Base-by-base conservation (phyloP, 2,797 vertebrate species). In the Eurystomus glaucurus region DNA sequence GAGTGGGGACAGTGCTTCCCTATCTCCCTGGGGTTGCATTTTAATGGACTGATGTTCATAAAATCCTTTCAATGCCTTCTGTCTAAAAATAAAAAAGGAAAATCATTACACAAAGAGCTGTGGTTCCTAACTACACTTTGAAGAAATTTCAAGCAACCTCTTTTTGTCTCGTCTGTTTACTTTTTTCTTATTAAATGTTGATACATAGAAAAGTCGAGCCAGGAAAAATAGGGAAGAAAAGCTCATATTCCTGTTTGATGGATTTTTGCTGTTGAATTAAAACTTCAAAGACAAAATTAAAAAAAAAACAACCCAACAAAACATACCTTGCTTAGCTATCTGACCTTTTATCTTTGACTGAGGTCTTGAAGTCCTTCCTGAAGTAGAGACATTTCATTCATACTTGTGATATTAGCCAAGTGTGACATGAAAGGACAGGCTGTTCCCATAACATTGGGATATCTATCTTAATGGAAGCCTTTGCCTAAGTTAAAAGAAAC, bases 401-500 rank as follows among this genome's bases (percentile, higher is more conserved):
- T 79, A 31, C 12, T 71, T 89, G 95, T 65, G 88, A 54, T 39
- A 25, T 65, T 26, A 94, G 39, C 66, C 51, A 64, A 88, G 82
- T 50, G 64, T 89, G 84, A 70, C 69, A 57, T 85, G 82, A 92
- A 93, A 91, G 68, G 48, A 60, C 78, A 61, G 45, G 48, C 51
- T 88, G 28, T 89, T 91, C 39, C 55, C 14, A 1, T n/a, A 89
- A 46, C 70, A 16, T 0, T 22, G 43, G 26, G 33, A n/a, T 58
- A 54, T 26, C 71, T 86, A 16, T 1, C 1, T 58, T 66, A 83
- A 45, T 60, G 33, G 68, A 80, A 76, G 11, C 31, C 60, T 90
- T 94, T 68, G 17, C 78, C 26, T 31, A 12, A 83, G 71, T 85
- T 85, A 50, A 83, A 93, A 91, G 89, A 51, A 96, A 57, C 89